Evolutionary conservation across 2,797 vertebrate species (phyloP).

Genomic region (Hephaestus fuliginosus): DNA sequence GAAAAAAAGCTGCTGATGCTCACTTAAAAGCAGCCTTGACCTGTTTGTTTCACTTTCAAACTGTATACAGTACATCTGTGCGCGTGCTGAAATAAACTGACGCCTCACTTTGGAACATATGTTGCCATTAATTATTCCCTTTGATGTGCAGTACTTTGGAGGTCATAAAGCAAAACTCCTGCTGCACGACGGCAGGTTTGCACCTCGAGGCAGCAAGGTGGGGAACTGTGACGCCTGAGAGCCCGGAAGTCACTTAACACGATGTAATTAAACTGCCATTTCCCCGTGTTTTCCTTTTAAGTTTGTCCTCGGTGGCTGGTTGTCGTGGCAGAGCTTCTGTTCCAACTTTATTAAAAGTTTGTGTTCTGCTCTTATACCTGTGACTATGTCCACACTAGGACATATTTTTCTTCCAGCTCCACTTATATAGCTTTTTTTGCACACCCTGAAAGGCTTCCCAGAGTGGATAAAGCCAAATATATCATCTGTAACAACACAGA

Average conservation of each 20-base stretch:
- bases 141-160: constrained; percentile 20
- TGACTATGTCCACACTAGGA: neutral
- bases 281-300: neutral
- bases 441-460: neutral
- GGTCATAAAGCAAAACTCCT: constrained; percentile 25
- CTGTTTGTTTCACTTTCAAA: constrained; percentile 67
- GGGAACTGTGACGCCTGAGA: constrained; percentile 21
- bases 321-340: constrained; percentile 1
- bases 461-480: neutral
- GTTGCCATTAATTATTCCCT: constrained; percentile 56
- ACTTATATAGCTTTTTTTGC: neutral
- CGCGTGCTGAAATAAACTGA: constrained; percentile 29
- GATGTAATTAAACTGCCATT: constrained; percentile 25
- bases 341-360: neutral
- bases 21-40: constrained; percentile 51
- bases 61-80: constrained; percentile 27
- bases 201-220: neutral
- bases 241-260: constrained; percentile 3
- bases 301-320: neutral
- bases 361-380: neutral
- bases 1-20: constrained; percentile 56
- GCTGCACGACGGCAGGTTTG: constrained; percentile 14
- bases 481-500: neutral
- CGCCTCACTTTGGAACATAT: constrained; percentile 40
- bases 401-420: neutral